Evolutionary conservation across 2,113 vertebrate species (phyloP), one percentile per base, ranked within the genome.

Genomic region (Corvus hawaiiensis): DNA sequence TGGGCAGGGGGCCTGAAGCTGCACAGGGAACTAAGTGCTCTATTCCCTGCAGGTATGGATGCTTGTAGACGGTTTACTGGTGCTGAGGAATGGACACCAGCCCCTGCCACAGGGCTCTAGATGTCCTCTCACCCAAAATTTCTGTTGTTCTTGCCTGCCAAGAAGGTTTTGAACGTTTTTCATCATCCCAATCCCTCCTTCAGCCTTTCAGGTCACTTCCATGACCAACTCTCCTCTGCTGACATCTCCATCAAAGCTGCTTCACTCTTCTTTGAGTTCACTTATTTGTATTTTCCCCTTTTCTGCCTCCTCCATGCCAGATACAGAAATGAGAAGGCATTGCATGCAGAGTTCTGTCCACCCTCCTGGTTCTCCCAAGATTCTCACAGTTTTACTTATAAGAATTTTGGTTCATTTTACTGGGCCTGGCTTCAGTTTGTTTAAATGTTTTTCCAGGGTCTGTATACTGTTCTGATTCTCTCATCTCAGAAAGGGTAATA

Each of bases 291-390:
- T 66, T 87, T 91, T 49, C 56, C 39, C 16, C 39, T 92, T 64
- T 87, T 69, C 54, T 96, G 41, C 22, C 49, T 72, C 43, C 32
- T 89, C 37, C 14, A 30, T 33, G 46, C 37, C 74, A 74, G 44
- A 20, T 23, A 49, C 41, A 78, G 72, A 88, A 85, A 61, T 32
- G 19, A 79, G 39, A 66, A 68, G 22, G 35, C 20, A 55, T 18
- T 3, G 2, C 22, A 39, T 35, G 32, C 52, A 44, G 41, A 66
- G 17, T 51, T 62, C 37, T 62, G 32, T 11, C 54, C 0, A 0
- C 32, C 26, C 13, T 49, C 32, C 62, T 89, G 66, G 27, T 52
- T 11, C 19, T 56, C 21, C 58, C 67, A 67, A 33, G 22, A 55
- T 63, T 21, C 13, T 74, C 43, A 62, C 11, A 43, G n/a, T 68